phyloP scores from a whole-genome alignment of 2,888 invertebrate genomes.

The Limenitis camilla region DNA sequence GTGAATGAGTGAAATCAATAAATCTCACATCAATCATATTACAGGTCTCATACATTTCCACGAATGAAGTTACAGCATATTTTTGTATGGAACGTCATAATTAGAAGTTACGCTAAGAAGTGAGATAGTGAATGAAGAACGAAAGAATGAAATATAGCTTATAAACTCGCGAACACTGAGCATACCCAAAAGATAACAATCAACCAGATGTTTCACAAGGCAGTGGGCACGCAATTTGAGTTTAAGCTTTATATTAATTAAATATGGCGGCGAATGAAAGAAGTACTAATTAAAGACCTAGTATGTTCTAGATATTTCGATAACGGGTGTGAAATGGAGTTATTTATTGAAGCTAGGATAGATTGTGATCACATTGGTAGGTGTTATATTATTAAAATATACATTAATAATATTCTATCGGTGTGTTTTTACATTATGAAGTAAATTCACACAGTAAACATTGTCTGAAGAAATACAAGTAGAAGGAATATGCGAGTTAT shows the following conservation, averaged over 20 bases:
- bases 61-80: too few species aligned
- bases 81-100: too few species aligned
- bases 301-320: constrained; percentile 30
- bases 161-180: constrained; percentile 4
- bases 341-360: constrained; percentile 6
- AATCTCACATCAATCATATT: too few species aligned
- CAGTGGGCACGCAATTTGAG: constrained; percentile 39
- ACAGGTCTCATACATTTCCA: too few species aligned
- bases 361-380: neutral
- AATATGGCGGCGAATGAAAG: constrained; percentile 47
- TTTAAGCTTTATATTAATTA: constrained; percentile 42
- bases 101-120: too few species aligned
- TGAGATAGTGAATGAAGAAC: neutral
- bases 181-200: constrained; percentile 16
- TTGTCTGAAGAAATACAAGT: too few species aligned
- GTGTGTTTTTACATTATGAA: too few species aligned
- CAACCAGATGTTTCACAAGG: constrained; percentile 25
- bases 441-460: too few species aligned
- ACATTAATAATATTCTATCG: neutral
- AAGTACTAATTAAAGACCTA: constrained; percentile 50
- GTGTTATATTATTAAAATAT: neutral
- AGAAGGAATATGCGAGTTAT: too few species aligned
- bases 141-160: neutral
- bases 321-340: constrained; percentile 25
- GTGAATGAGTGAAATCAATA: too few species aligned